phyloP scores from a whole-genome alignment of 2,888 invertebrate species.

The Cremastobaeus sp. region DNA sequence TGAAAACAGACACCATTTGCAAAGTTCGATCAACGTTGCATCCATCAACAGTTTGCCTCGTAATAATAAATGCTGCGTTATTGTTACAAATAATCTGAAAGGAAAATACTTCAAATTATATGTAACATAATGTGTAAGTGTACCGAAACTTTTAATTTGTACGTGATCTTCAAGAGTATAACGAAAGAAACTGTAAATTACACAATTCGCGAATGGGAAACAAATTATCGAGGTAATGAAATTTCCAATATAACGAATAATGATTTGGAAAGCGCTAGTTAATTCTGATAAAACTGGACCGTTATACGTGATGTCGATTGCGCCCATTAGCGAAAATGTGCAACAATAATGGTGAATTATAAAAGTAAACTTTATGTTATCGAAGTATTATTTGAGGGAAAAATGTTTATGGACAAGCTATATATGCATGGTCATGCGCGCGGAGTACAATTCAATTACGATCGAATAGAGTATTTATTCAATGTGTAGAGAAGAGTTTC shows the following conservation, averaged over 20 bases:
- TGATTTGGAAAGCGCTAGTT: no score
- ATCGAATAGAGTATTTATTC: conserved; percentile 50
- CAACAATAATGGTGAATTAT: neutral
- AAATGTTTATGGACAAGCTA: conserved; percentile 9
- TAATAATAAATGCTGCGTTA: no score
- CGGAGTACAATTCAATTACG: conserved; percentile 37
- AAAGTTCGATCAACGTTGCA: conserved; percentile 54
- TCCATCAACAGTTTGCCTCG: conserved; percentile 43
- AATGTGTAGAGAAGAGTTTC: conserved; percentile 12
- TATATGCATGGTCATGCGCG: conserved; percentile 7
- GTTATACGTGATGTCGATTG: no score
- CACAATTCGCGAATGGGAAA: no score
- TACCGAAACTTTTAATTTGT: no score
- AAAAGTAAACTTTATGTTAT: conserved; percentile 10
- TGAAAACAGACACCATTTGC: neutral
- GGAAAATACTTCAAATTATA: conserved; percentile 47
- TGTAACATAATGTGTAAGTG: conserved; percentile 44
- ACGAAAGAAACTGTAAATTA: no score
- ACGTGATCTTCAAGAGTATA: no score
- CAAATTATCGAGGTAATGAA: no score
- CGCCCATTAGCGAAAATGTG: no score
- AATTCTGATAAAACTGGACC: no score
- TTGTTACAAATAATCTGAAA: conserved; percentile 29
- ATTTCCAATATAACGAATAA: no score
- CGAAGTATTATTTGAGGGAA: conserved; percentile 16